Evolutionary conservation across 2,113 vertebrate species (phyloP), one percentile per base, ranked within the genome.

Genomic region (Cyanoderma ruficeps): DNA sequence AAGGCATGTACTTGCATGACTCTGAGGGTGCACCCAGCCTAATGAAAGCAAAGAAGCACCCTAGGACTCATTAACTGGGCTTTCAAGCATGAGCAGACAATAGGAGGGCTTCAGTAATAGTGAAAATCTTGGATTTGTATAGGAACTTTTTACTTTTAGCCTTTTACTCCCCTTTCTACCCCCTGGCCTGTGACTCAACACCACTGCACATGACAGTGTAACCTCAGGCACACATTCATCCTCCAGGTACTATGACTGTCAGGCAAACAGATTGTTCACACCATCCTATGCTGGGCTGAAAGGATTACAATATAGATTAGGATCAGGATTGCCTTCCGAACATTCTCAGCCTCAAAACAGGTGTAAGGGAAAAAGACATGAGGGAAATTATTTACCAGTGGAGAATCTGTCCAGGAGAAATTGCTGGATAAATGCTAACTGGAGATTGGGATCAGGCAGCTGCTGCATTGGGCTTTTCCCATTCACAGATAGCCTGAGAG

Each of bases 281-380:
- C 71, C 63, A 63, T 65, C 70, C 83, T 49, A 13, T 71, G 49
- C 72, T 90, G 1, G 20, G 46, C 52, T 85, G 86, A 82, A 90
- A 64, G 77, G 85, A 91, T 90, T 92, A 90, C 78, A 63, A n/a
- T 61, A 64, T 12, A 95, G 94, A 96, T 95, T 95, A 89, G 39
- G 85, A 93, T 96, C 87, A 82, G 85, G 87, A 60, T 59, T 94
- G 74, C 63, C 89, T 72, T 92, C 89, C 50, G 23, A 79, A 89
- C 8, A 4, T 89, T 75, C 90, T 96, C 78, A 53, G 88, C 70
- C 90, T 93, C 91, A 91, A 81, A 96, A 92, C 87, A 95, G 83
- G 80, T 95, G 85, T 77, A 91, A 77, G 57, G 64, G 78, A 47
- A 87, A 93, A 94, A 60, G 69, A 85, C 47, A 57, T 64, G 82